phyloP scores from a whole-genome alignment of 2,797 vertebrate species.

The Phataginus tetradactyla region DNA sequence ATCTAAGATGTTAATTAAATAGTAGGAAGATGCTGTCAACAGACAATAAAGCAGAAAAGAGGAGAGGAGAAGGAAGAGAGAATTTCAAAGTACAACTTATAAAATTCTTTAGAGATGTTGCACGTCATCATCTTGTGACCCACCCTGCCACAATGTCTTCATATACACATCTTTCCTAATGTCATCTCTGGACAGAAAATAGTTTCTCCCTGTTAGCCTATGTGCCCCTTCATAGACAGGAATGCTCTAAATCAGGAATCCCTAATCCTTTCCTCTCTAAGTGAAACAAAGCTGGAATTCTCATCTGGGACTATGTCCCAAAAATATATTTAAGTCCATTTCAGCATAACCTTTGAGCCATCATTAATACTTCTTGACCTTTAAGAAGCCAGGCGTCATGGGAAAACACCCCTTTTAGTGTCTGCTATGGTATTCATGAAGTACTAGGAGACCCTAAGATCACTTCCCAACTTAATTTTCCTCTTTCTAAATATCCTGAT shows the following conservation, averaged over 20 bases:
- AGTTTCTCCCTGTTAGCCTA: neutral
- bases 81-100: neutral
- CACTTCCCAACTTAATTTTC: neutral
- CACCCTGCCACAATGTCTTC: neutral
- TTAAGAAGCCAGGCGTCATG: neutral
- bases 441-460: neutral
- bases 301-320: neutral
- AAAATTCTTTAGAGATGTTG: neutral
- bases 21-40: neutral
- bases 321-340: constrained; percentile 12
- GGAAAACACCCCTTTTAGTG: neutral
- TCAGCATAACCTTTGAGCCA: neutral
- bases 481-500: constrained; percentile 26
- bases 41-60: neutral
- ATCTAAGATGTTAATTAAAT: neutral
- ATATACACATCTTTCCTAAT: neutral
- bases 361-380: constrained; percentile 26
- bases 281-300: constrained; percentile 15
- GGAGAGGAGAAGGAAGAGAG: neutral
- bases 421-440: neutral
- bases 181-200: neutral
- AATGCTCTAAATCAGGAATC: constrained; percentile 22
- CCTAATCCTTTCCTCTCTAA: neutral
- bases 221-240: neutral
- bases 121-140: neutral